phyloP scores from a whole-genome alignment of 2,797 vertebrate species.

The Lerista edwardsae region DNA sequence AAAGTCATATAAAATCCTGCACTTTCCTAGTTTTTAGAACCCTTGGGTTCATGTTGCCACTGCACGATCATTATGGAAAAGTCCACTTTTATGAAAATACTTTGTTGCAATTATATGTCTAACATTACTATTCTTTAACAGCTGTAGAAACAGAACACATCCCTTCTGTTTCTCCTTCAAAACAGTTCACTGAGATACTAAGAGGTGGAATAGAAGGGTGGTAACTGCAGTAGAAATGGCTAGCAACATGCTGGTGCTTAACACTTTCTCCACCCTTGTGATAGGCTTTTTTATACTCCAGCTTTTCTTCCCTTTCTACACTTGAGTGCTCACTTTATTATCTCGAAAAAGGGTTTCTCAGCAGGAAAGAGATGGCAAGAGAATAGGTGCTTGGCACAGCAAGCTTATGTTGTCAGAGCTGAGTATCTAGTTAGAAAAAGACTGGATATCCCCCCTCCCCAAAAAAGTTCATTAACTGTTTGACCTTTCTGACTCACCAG shows the following conservation, averaged over 20 bases:
- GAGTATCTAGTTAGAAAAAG: slow-evolving; percentile 66
- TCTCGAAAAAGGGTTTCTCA: slow-evolving; percentile 79
- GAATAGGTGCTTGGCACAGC: slow-evolving; percentile 66
- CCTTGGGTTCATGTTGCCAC: background rate
- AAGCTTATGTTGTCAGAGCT: slow-evolving; percentile 65
- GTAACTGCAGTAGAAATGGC: slow-evolving; percentile 21
- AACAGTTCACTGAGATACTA: slow-evolving; percentile 9
- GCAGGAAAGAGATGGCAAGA: slow-evolving; percentile 70
- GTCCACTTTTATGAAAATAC: background rate
- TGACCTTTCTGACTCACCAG: slow-evolving; percentile 69
- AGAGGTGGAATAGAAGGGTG: background rate
- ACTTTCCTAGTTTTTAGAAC: background rate
- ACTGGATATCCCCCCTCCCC: slow-evolving; percentile 78
- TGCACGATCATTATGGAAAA: background rate
- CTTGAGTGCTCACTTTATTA: slow-evolving; percentile 78
- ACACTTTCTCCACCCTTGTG: slow-evolving; percentile 42
- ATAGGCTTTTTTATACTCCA: slow-evolving; percentile 49
- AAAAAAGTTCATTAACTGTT: slow-evolving; percentile 84
- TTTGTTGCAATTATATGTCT: background rate
- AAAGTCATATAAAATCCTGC: background rate
- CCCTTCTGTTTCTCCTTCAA: slow-evolving; percentile 10
- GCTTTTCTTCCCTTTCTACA: slow-evolving; percentile 64
- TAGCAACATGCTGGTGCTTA: slow-evolving; percentile 65
- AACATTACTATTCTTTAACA: slow-evolving; percentile 7
- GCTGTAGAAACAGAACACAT: slow-evolving; percentile 23